Conservation (phyloP, 2,797 vertebrate genomes). For the Microchirus variegatus region DNA sequence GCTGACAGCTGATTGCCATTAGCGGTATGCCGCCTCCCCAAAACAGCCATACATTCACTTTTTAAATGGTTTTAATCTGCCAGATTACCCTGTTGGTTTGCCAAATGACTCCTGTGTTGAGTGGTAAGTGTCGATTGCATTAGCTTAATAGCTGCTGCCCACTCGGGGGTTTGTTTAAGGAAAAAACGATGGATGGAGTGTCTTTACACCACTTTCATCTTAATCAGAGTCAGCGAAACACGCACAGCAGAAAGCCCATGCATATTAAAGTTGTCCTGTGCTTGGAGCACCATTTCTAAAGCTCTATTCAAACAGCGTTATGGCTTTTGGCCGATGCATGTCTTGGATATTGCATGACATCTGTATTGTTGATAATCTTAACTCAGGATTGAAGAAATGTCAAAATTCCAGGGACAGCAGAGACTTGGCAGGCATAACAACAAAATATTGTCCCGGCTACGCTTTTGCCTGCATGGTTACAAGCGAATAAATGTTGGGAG, state of each 20-base stretch:
- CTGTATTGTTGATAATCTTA: conserved; percentile 1
- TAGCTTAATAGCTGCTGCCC: conserved; percentile 63
- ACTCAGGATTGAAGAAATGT: not conserved
- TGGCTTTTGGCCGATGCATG: not conserved
- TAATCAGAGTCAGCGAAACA: conserved; percentile 25
- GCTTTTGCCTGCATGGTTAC: conserved; percentile 15
- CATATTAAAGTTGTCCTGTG: not conserved
- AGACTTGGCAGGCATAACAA: no score
- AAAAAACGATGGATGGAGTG: conserved; percentile 33
- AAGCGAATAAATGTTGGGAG: conserved; percentile 18
- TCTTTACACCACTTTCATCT: conserved; percentile 40
- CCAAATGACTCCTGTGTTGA: conserved; percentile 57
- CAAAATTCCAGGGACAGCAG: not conserved
- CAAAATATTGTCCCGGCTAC: no score
- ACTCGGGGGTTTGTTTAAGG: conserved; percentile 57
- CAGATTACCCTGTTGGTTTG: conserved; percentile 59
- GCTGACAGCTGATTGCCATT: conserved; percentile 68
- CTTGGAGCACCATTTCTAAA: not conserved
- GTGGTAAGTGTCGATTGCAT: conserved; percentile 64
- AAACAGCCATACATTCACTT: conserved; percentile 58
- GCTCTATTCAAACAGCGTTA: not conserved
- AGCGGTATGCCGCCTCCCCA: conserved; percentile 37
- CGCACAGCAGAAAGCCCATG: conserved; percentile 3
- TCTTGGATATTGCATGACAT: no score
- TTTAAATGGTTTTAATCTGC: conserved; percentile 65